These are phyloP conservation scores for Drosophila nikananu DNA, from an alignment of 1,140 invertebrate genomes.

Conservation along the genomic window DNA sequence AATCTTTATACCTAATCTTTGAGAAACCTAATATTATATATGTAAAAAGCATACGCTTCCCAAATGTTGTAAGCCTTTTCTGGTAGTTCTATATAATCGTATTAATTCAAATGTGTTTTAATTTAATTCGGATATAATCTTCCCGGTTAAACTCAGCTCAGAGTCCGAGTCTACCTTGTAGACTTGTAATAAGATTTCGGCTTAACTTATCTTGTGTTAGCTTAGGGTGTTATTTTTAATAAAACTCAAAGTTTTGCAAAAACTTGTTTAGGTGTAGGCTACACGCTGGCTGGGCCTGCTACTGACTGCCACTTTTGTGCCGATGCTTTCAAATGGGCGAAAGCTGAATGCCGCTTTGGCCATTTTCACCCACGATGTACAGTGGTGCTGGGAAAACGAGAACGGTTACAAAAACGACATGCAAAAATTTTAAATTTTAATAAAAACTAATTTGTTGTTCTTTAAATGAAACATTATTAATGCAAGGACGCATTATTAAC, in stretches of 20 bases:
- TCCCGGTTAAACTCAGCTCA: background rate
- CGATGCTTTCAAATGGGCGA: constrained; percentile 73
- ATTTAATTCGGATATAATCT: background rate
- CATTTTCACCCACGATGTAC: constrained; percentile 73
- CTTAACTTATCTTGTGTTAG: background rate
- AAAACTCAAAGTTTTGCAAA: background rate
- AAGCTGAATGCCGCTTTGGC: constrained; percentile 76
- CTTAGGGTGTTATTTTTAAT: background rate
- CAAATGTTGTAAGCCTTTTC: too few species aligned
- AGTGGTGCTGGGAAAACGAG: background rate
- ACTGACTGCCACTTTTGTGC: constrained; percentile 29
- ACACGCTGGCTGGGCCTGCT: constrained; percentile 6
- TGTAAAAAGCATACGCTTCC: background rate
- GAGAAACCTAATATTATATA: background rate
- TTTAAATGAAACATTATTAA: too few species aligned
- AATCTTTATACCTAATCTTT: background rate
- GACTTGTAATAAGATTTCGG: background rate
- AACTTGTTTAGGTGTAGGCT: constrained; percentile 5
- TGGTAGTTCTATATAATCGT: background rate
- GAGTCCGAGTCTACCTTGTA: background rate
- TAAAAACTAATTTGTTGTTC: background rate
- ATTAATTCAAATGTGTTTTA: background rate
- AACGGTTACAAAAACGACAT: background rate
- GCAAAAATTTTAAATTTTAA: background rate
- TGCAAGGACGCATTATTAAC: too few species aligned